Conservation (phyloP, 1,140 invertebrate species). For the Pantala flavescens region DNA sequence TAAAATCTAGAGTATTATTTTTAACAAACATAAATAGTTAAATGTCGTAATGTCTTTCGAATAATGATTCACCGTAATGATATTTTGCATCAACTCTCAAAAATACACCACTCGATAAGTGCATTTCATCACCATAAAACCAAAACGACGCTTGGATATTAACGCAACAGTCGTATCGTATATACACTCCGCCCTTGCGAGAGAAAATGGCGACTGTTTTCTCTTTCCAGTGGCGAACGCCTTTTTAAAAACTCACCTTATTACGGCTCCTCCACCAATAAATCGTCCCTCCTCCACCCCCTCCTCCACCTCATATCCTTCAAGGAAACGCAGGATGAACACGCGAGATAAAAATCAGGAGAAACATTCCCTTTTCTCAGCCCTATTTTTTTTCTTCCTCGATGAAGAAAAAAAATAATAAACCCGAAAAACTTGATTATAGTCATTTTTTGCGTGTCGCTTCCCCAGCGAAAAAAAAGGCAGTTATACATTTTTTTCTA, state of each 20-base stretch:
- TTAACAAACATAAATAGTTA: too few relatives aligned
- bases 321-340: not conserved
- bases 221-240: too few relatives aligned
- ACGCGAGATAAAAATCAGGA: not conserved
- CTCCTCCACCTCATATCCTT: not conserved
- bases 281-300: not conserved
- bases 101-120: too few relatives aligned
- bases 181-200: not conserved
- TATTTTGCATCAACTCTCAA: too few relatives aligned
- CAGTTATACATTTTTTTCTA: not conserved
- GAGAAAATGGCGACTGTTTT: not conserved
- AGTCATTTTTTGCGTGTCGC: slow-evolving; percentile 5
- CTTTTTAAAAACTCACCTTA: too few relatives aligned
- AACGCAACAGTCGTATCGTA: not conserved
- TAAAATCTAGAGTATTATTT: too few relatives aligned
- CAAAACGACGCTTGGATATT: too few relatives aligned
- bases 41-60: too few relatives aligned
- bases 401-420: not conserved
- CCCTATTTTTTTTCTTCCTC: not conserved
- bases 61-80: too few relatives aligned
- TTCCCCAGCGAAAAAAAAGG: not conserved
- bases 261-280: not conserved
- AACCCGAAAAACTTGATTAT: not conserved
- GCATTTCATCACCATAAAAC: too few relatives aligned
- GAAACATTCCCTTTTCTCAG: not conserved